phyloP scores from a whole-genome alignment of 1,140 invertebrate species.

The Achatina immaculata region DNA sequence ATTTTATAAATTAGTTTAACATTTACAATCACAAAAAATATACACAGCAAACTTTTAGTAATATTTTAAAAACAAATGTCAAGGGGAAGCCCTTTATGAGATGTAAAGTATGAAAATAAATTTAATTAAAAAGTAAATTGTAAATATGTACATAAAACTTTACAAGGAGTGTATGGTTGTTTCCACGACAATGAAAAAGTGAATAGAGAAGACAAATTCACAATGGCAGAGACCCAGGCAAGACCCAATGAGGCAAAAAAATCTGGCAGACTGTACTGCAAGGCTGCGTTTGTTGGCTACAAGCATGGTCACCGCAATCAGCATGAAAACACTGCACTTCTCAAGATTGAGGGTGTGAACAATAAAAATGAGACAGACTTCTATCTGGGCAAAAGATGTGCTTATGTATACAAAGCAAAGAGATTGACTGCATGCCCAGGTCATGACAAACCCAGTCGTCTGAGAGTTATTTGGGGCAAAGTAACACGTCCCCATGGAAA shows the following conservation, averaged over 20 bases:
- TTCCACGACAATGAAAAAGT: too few relatives aligned
- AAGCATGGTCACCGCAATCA: constrained; percentile 97
- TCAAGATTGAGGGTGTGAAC: constrained; percentile 93
- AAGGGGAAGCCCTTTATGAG: too few relatives aligned
- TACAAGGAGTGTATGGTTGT: too few relatives aligned
- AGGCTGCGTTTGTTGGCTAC: constrained; percentile 93
- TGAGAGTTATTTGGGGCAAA: constrained; percentile 99
- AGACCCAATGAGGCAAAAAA: neutral
- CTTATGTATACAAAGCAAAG: constrained; percentile 94
- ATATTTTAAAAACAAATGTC: too few relatives aligned
- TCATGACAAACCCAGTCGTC: constrained; percentile 75
- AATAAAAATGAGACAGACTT: constrained; percentile 88
- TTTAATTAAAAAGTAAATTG: too few relatives aligned
- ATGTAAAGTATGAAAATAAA: too few relatives aligned
- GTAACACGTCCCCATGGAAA: constrained; percentile 97
- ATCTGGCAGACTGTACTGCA: neutral
- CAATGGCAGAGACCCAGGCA: constrained; percentile 3
- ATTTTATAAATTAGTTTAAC: too few relatives aligned
- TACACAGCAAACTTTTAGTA: too few relatives aligned
- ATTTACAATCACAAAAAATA: too few relatives aligned
- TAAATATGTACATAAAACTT: too few relatives aligned
- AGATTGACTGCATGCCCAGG: constrained; percentile 89
- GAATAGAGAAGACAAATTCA: too few relatives aligned
- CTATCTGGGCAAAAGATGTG: constrained; percentile 96
- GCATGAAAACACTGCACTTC: constrained; percentile 94